Base-by-base conservation (phyloP, 2,113 vertebrate genomes). In the Puntigrus tetrazona region DNA sequence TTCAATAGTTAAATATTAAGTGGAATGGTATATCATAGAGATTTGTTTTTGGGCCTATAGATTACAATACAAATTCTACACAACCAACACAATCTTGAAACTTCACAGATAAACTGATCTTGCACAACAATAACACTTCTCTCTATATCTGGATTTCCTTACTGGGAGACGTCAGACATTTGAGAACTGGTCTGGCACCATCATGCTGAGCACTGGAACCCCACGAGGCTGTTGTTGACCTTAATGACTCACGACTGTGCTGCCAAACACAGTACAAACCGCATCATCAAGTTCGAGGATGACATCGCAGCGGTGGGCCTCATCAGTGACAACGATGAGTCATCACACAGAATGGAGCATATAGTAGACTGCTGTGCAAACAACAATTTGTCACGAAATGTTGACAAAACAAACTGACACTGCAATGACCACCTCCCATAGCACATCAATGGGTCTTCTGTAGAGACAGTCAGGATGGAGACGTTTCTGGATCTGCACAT, bases 311-410 rank as follows among this genome's bases (percentile, higher is more conserved):
- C 16, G 25, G 57, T 65, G 57, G 78, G 57, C 59, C 36, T 65
- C 78, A 80, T 80, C 78, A 80, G 78, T 38, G 3, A 80, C 74
- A 77, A 50, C 2, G 14, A 45, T 80, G 78, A 80, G 78, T 80
- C n/a, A 79, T 36, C 77, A 61, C 6, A 41, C 34, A 41, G 38
- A 38, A 52, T 43, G 57, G 13, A 61, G 38, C 25, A 79, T 61
- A 57, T 43, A 63, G 55, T 29, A 25, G 78, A 65, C 13, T 65
- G 59, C 55, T 45, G 59, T 65, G 16, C 38, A 80, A 45, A 65
- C 16, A 65, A 31, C 34, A 65, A 25, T 65, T 52, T 65, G 5
- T n/a, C 41, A 69, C 41, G 5, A 34, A 81, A 41, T 50, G 78
- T 76, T 52, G 73, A 76, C 29, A 76, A 76, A 76, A 52, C 47